Evolutionary conservation across 2,113 vertebrate species (phyloP), one percentile per base, ranked within the genome.

Genomic region (Mustela lutreola): DNA sequence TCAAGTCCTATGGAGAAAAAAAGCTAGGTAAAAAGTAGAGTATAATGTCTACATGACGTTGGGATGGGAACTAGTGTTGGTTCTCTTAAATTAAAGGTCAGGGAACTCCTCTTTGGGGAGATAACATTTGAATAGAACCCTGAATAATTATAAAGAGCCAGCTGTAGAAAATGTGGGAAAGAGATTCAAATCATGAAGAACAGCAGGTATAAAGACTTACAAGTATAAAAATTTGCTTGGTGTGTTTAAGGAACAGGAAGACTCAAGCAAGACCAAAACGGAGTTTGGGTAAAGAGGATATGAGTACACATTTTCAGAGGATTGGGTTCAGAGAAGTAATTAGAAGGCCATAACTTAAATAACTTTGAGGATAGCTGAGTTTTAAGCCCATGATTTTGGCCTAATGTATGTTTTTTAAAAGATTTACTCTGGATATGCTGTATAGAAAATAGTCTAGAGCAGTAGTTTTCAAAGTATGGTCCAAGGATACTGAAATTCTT

Each of bases 341-440:
- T 86, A 82, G 6, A 71, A 26, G 50, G 3, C 39, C 7, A 26
- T 82, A 42, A 24, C 4, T 39, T 62, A 42, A 0, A 50, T 18
- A 65, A 75, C 7, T 88, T 42, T 70, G 21, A 85, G 63, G 8
- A 73, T 56, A 31, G 56, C 67, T 92, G n/a, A 84, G 21, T 75
- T 92, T 83, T 89, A 78, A 80, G 58, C 67, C 36, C 21, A 10
- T 50, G 5, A 79, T 73, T 92, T 92, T 90, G 10, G 31, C 56
- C 42, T 73, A 26, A 63, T 83, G 80, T 48, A 50, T 73, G 33
- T 86, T 92, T 92, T 80, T 89, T 71, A 39, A 93, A 71, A 42
- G 53, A 63, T 92, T 9, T 9, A 58, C 6, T 63, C 24, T 90
- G 62, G 15, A 9, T 86, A 19, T 94, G 56, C 81, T 81, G 2